Conservation (phyloP, 2,113 vertebrate species). For the Oryzias celebensis region DNA sequence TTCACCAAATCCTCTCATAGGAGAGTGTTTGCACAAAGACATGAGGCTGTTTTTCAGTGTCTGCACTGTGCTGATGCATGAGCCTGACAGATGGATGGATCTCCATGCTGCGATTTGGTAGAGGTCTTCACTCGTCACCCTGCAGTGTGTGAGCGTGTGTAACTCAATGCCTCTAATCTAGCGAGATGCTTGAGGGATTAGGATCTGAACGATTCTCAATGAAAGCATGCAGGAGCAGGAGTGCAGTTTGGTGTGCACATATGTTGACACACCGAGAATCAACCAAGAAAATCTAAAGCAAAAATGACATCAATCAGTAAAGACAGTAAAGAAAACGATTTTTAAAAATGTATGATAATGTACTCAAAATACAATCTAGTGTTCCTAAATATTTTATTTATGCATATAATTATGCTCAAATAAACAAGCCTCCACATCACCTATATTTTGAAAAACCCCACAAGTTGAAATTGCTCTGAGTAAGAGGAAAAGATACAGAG, state of each 20-base stretch:
- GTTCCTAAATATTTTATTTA: no score
- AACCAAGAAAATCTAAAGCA: constrained; percentile 42
- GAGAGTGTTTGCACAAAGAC: constrained; percentile 58
- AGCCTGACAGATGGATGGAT: constrained; percentile 69
- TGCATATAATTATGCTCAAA: no score
- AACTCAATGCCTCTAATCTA: constrained; percentile 80
- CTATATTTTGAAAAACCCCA: no score
- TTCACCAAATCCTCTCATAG: constrained; percentile 68
- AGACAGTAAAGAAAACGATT: constrained; percentile 25
- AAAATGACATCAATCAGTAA: constrained; percentile 36
- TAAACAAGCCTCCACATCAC: no score
- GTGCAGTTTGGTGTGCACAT: constrained; percentile 46
- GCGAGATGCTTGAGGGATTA: constrained; percentile 74
- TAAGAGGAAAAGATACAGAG: no score
- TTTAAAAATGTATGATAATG: constrained; percentile 10
- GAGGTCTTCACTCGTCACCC: constrained; percentile 75
- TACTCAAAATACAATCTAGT: neutral
- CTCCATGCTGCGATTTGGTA: constrained; percentile 73
- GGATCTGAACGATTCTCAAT: constrained; percentile 57
- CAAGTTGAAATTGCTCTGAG: no score
- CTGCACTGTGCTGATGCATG: constrained; percentile 58
- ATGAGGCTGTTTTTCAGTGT: constrained; percentile 50
- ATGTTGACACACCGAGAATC: constrained; percentile 26
- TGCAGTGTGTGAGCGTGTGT: constrained; percentile 70
- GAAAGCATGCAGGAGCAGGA: constrained; percentile 66